A percentile compares a stretch with the other conserved stretches of the same genome.
phyloP scores from a whole-genome alignment of 2,797 vertebrate genomes.

The Cuniculus paca region DNA sequence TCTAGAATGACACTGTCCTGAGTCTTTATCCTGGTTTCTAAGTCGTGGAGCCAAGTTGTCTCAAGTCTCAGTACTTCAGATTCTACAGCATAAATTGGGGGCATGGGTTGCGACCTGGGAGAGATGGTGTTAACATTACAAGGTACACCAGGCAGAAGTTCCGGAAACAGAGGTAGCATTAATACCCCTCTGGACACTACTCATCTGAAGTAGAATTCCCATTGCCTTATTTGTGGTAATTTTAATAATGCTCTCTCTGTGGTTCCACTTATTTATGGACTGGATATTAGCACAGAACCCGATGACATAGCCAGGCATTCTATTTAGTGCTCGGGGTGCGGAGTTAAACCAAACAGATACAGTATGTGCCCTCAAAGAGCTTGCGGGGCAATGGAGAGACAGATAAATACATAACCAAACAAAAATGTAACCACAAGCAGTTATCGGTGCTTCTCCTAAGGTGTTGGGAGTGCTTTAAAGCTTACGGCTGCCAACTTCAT shows the following conservation, averaged over 20 bases:
- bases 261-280: not conserved
- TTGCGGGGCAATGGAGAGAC: not conserved
- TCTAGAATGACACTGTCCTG: too few relatives aligned
- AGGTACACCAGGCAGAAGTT: fast-evolving
- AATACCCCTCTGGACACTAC: fast-evolving
- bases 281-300: not conserved
- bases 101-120: fast-evolving
- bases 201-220: fast-evolving
- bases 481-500: fast-evolving
- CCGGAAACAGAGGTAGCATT: not conserved
- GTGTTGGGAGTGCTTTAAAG: fast-evolving
- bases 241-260: not conserved
- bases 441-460: fast-evolving
- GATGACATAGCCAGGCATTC: not conserved
- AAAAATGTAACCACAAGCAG: too few relatives aligned
- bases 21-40: not conserved
- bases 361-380: not conserved
- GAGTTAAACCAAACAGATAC: not conserved
- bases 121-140: too few relatives aligned
- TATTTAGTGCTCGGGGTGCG: not conserved
- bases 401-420: fast-evolving
- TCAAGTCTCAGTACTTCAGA: not conserved
- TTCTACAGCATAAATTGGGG: not conserved
- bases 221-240: not conserved
- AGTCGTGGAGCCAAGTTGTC: too few relatives aligned